Percentiles rank a stretch among this genome's conserved stretches.
Conservation (phyloP, 2,797 vertebrate species). For the Hozukius guyotensis region DNA sequence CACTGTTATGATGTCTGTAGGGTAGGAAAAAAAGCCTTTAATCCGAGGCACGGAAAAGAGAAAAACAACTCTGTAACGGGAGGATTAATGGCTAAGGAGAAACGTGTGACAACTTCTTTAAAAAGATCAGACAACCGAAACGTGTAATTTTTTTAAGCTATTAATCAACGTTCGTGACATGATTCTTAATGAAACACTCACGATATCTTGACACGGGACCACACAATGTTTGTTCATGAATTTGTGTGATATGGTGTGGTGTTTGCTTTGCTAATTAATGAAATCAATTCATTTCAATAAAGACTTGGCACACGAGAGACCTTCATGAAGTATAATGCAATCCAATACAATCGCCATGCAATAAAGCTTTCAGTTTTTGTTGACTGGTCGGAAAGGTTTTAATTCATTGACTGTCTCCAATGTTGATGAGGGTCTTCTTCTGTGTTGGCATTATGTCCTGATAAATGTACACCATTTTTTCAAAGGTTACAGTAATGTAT, state of each 20-base stretch:
- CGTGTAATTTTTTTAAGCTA: background rate
- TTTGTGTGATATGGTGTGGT: background rate
- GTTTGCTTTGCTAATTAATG: conserved; percentile 13
- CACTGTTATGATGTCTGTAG: conserved; percentile 17
- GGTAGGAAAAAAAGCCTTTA: conserved; percentile 26
- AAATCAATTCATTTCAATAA: background rate
- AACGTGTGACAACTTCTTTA: conserved; percentile 7
- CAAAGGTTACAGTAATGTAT: conserved; percentile 1
- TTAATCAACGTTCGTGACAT: conserved; percentile 14
- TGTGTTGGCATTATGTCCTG: background rate
- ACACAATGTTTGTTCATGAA: conserved; percentile 2
- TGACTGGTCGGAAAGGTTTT: background rate
- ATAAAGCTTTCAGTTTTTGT: background rate
- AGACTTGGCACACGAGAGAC: background rate
- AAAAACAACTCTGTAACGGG: conserved; percentile 28
- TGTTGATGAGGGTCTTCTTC: background rate
- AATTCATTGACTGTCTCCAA: background rate
- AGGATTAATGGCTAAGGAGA: conserved; percentile 36
- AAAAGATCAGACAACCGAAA: conserved; percentile 22
- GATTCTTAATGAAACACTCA: conserved; percentile 2
- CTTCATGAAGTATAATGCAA: background rate
- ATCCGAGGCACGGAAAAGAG: conserved; percentile 11
- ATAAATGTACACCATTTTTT: background rate
- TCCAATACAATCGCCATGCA: background rate
- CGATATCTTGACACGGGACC: background rate